Conservation (phyloP, 2,888 invertebrate genomes). For the Phyllotreta striolata region DNA sequence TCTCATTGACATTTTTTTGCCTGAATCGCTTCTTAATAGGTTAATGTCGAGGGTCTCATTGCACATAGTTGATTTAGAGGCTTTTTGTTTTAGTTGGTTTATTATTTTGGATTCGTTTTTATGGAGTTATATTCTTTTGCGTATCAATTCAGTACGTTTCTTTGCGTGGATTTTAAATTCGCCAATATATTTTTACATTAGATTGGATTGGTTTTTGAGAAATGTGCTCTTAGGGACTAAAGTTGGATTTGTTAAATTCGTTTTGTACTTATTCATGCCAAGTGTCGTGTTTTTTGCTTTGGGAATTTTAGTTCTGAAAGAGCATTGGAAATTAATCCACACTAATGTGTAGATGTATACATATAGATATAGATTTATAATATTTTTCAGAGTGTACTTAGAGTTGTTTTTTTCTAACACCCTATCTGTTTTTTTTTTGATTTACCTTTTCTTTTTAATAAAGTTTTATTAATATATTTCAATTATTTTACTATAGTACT, state of each 20-base stretch:
- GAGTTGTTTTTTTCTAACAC: slow-evolving; percentile 53
- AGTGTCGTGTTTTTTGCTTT: too few relatives aligned
- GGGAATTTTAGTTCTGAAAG: too few relatives aligned
- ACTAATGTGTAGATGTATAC: slow-evolving; percentile 25
- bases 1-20: slow-evolving; percentile 47
- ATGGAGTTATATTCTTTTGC: slow-evolving; percentile 8
- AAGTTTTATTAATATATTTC: slow-evolving; percentile 55
- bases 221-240: too few relatives aligned
- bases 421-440: slow-evolving; percentile 52
- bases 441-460: slow-evolving; percentile 54
- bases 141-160: slow-evolving; percentile 32
- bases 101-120: slow-evolving; percentile 46
- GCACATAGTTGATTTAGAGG: slow-evolving; percentile 60
- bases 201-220: too few relatives aligned
- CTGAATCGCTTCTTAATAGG: slow-evolving; percentile 54
- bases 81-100: slow-evolving; percentile 58
- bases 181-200: too few relatives aligned
- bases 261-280: too few relatives aligned
- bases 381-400: slow-evolving; percentile 56
- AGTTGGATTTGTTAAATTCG: too few relatives aligned
- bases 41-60: slow-evolving; percentile 53
- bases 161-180: too few relatives aligned
- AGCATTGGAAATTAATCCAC: not conserved
- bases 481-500: slow-evolving; percentile 56
- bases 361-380: slow-evolving; percentile 39